Conservation (phyloP, 2,113 vertebrate genomes). For the Amphilophus citrinellus region DNA sequence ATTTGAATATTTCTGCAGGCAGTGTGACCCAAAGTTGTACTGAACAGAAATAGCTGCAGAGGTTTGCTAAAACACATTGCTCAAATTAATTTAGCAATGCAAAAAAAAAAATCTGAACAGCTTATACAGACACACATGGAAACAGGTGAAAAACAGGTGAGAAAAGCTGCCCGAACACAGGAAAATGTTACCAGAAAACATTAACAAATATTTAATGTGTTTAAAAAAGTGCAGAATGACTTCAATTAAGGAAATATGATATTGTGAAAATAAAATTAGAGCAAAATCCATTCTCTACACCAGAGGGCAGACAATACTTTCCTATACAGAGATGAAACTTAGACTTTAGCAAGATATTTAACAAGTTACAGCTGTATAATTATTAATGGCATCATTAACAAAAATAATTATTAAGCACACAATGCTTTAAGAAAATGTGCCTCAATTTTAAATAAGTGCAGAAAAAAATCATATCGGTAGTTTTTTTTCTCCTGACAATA, state of each 20-base stretch:
- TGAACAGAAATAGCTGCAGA: not conserved
- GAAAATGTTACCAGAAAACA: not conserved
- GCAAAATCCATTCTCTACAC: constrained; percentile 30
- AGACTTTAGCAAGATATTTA: not conserved
- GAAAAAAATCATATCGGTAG: not conserved
- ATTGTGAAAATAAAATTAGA: not conserved
- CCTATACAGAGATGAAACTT: not conserved
- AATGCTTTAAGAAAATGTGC: not conserved
- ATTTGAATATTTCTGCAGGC: not conserved
- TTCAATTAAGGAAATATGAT: not conserved
- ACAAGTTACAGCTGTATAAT: not conserved
- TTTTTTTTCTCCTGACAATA: not conserved
- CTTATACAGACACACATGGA: not conserved
- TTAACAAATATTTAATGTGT: not conserved
- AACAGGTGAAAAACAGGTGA: too few relatives aligned
- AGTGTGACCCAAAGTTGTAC: not conserved
- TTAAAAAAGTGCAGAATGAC: not conserved
- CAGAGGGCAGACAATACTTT: constrained; percentile 60
- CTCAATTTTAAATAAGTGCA: not conserved
- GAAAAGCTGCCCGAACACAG: too few relatives aligned
- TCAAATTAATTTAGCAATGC: not conserved
- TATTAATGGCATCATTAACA: not conserved
- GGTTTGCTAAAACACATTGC: not conserved
- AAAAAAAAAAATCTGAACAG: not conserved
- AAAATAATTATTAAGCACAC: not conserved